Evolutionary conservation across 2,888 invertebrate genomes (phyloP).

Genomic region (Uloborus plumipes): DNA sequence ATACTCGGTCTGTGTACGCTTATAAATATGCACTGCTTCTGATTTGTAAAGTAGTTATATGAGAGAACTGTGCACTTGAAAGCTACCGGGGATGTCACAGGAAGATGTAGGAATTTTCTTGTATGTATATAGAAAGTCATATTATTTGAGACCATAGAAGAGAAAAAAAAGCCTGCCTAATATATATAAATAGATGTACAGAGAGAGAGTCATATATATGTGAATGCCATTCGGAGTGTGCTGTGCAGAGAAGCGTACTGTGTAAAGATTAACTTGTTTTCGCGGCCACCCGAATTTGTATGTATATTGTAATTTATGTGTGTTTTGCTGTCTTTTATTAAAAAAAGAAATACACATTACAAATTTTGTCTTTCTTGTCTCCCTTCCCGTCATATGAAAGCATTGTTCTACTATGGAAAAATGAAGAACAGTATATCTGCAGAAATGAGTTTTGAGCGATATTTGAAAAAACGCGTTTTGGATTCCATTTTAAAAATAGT

Average conservation of each 20-base stretch:
- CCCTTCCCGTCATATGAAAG: background rate
- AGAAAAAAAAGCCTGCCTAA: constrained; percentile 40
- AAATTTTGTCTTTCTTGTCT: background rate
- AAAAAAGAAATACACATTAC: constrained; percentile 22
- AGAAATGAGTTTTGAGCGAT: too few relatives aligned
- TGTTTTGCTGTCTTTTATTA: constrained; percentile 61
- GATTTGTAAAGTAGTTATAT: too few relatives aligned
- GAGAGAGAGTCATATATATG: constrained; percentile 47
- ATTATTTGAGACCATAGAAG: background rate
- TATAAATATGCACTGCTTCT: too few relatives aligned
- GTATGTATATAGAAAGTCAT: constrained; percentile 44
- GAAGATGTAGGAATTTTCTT: background rate
- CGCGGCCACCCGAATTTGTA: constrained; percentile 56
- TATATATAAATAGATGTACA: constrained; percentile 56
- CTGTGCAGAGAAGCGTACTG: constrained; percentile 50
- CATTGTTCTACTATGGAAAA: too few relatives aligned
- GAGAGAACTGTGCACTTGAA: too few relatives aligned
- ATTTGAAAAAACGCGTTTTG: too few relatives aligned
- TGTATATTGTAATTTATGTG: constrained; percentile 44
- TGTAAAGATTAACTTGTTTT: constrained; percentile 31
- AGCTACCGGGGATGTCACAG: too few relatives aligned
- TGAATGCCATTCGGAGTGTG: constrained; percentile 37
- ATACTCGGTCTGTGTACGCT: too few relatives aligned
- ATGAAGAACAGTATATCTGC: too few relatives aligned
- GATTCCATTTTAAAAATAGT: too few relatives aligned